Percentiles rank a stretch among this genome's conserved stretches.
Evolutionary conservation across 2,113 vertebrate species (phyloP).

Genomic region (Panthera tigris): DNA sequence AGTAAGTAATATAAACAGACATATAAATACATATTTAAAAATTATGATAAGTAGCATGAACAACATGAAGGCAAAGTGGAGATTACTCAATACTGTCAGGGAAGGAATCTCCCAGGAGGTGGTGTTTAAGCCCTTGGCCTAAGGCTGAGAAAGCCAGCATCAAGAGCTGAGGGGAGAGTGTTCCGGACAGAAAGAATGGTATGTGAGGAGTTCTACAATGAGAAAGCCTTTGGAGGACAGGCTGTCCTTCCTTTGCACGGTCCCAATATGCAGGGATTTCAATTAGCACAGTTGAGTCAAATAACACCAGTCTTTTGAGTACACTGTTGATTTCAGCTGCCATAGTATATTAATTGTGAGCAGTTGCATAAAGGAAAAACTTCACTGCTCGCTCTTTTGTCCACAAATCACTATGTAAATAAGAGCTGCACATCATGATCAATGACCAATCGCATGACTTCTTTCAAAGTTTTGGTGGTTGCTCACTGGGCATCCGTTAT

Average conservation of each 20-base stretch:
- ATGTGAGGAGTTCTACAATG: not conserved
- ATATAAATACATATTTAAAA: not conserved
- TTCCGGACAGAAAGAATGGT: not conserved
- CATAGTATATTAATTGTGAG: not conserved
- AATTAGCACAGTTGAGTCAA: not conserved
- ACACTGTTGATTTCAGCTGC: not conserved
- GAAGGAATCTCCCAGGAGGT: not conserved
- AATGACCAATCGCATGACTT: not conserved
- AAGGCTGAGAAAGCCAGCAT: not conserved
- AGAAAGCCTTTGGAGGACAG: not conserved
- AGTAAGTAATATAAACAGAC: not conserved
- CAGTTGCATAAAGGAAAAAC: conserved; percentile 6
- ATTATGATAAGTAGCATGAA: not conserved
- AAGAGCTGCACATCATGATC: not conserved
- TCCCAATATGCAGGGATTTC: not conserved
- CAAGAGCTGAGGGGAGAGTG: not conserved
- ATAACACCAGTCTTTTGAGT: not conserved
- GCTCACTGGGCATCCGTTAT: not conserved
- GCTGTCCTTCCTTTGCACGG: not conserved
- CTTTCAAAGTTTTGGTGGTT: conserved; percentile 31
- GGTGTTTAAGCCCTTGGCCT: not conserved
- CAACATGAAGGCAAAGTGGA: conserved; percentile 42
- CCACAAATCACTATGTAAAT: not conserved
- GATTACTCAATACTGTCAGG: not conserved
- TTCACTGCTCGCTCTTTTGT: not conserved